Evolutionary conservation across 2,888 invertebrate genomes (phyloP), one percentile per base, ranked within the genome.

Genomic region (Latrodectus elegans): DNA sequence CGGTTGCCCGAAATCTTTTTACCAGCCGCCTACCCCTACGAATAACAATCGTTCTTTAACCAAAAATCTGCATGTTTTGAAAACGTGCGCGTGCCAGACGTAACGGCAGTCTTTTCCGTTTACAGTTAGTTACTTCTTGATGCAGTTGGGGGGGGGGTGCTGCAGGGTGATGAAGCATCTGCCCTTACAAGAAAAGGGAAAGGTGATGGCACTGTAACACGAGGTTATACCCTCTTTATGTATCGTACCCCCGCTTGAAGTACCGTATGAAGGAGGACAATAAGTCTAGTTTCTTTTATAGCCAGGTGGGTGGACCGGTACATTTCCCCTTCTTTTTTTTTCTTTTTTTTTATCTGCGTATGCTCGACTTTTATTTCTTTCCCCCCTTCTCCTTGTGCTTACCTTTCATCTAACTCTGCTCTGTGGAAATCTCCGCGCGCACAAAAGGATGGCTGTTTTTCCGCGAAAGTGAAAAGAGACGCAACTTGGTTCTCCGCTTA

Each of bases 81-180:
- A 49, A 73, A 79, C 77, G 52, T 55, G 84, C 68, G 60, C 73
- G 73, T 73, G 68, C 53, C 84, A 67, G 53, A 38, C 67, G 78
- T 77, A 84, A 84, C 77, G 78, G 84, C 84, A 78, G 84, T 84
- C 84, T 84, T 78, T 84, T 73, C 84, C 84, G 78, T 84, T 84
- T 74, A 84, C 84, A 84, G 84, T 84, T 84, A 84, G 84, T 78
- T 74, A 78, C 78, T 84, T 84, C 78, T 72, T 67, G 65, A 65
- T 65, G 53, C 51, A 51, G 11, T 4, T n/a, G 51, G n/a, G 52
- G 17, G 72, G 72, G 51, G 51, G 72, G 14, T 4, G 17, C 49
- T 26, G 38, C 49, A 14, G 8, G 26, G 55, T 55, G 55, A 55
- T 72, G 74, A 74, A 55, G 78, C 84, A 84, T 84, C 84, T 84